Base-by-base conservation (phyloP, 2,797 vertebrate genomes). In the Strix occidentalis region DNA sequence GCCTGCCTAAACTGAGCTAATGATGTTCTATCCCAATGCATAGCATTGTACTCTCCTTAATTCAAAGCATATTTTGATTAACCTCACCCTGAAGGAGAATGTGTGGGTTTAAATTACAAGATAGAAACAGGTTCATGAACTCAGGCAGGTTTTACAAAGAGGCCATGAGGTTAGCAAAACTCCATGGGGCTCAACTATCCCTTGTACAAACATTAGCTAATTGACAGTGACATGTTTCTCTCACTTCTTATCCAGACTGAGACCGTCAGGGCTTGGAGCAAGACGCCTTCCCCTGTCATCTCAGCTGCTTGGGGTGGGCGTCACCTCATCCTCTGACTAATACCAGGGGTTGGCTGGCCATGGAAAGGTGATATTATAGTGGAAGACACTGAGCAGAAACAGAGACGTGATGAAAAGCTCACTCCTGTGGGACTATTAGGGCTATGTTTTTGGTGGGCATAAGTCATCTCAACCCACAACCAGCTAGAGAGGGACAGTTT, bases 121-220 rank as follows among this genome's bases (percentile, higher is more conserved):
- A 87, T 43, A 68, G 50, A 56, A 70, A 65, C 46, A 80, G 17
- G 95, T 93, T 96, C 93, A 79, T 91, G 94, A 97, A 92, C 93
- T 94, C 87, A 56, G 43, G 46, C 69, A 93, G 84, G 79, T 96
- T 95, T 91, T 89, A 80, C 43, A 45, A 61, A 91, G 84, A 86
- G 94, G 96, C 81, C 95, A 93, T 0, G 0, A 87, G 95, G 94
- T 97, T 97, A 97, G 92, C 50, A 93, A 96, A 97, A 96, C 90
- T 96, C 93, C 63, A 37, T 5, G 39, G 78, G 39, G 57, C 79
- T 91, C 90, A 92, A 29, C 54, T 35, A 89, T 81, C 50, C 51
- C 58, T 92, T 89, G 33, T 45, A 91, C 87, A 97, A 96, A 97
- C 79, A 95, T 75, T 31, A 85, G 65, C 58, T 97, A 94, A 96